Evolutionary conservation across 2,797 vertebrate genomes (phyloP), one percentile per base, ranked within the genome.

Genomic region (Silurus aristotelis): DNA sequence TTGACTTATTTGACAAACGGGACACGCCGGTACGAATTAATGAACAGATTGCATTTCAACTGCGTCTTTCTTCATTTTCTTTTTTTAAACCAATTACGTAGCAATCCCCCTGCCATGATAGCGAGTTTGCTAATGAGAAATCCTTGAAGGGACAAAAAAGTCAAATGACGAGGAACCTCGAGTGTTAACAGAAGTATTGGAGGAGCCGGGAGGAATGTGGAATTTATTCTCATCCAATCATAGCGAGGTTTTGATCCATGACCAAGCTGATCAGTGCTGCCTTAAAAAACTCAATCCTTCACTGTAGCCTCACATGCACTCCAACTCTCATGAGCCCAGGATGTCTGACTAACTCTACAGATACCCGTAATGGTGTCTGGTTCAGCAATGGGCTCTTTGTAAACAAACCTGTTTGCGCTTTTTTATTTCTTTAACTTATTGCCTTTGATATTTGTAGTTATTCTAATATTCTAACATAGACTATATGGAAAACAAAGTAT

Each of bases 221-320:
- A 91, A 90, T 92, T 90, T 92, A 91, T 93, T 92, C 90, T 90
- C 89, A 88, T 91, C 90, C 88, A 91, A 92, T 92, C 88, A 90
- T 87, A 73, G 89, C 85, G 87, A 90, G 83, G 85, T 89, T 88
- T 79, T 92, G 92, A 92, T 92, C 94, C 93, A 90, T 93, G 91
- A 93, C 93, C 91, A 90, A 91, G 90, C 91, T 92, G 91, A 92
- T 94, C 89, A 89, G 88, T 80, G 90, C 87, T 84, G 90, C 91
- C 90, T 92, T 89, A 89, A 90, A 38, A 85, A 82, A 80, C 83
- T 90, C 90, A 72, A 88, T 90, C 89, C 89, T 90, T 88, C 87
- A 85, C 90, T 20, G 48, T 64, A 70, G 77, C 60, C 71, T 82
- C 79, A 85, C 71, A 70, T 84, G 78, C 72, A 66, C 56, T 68